Evolutionary conservation across 2,797 vertebrate genomes (phyloP).

Genomic region (Onychomys torridus): DNA sequence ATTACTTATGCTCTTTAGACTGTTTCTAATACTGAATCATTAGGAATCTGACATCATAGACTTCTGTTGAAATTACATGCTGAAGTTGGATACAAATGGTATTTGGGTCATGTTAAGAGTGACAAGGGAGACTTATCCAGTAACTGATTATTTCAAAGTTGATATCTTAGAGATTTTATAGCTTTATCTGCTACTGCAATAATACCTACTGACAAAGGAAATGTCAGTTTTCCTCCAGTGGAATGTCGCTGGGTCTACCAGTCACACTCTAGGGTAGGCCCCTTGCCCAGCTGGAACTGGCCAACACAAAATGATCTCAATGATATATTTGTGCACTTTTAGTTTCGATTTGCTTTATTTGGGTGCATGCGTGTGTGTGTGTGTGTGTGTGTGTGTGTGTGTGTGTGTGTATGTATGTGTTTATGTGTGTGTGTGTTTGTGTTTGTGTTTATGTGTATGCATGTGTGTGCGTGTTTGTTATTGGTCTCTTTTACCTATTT

Average conservation of each 20-base stretch:
- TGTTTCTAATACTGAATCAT: slow-evolving; percentile 40
- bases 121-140: not conserved
- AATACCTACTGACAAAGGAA: not conserved
- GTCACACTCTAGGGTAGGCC: too few relatives aligned
- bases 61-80: slow-evolving; percentile 59
- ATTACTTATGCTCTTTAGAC: slow-evolving; percentile 43
- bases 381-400: not conserved
- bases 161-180: slow-evolving; percentile 5
- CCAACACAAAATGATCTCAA: not conserved
- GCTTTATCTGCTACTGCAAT: not conserved
- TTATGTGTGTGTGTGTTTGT: not conserved
- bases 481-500: not conserved
- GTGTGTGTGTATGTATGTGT: not conserved
- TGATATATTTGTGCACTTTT: not conserved
- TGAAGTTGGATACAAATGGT: not conserved
- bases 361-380: not conserved
- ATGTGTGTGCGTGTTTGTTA: not conserved
- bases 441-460: not conserved
- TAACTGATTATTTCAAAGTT: not conserved
- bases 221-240: not conserved
- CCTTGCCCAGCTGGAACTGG: too few relatives aligned
- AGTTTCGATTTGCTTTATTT: not conserved
- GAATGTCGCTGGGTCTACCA: not conserved
- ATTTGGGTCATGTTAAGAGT: slow-evolving; percentile 33
- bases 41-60: slow-evolving; percentile 72